Conservation (phyloP, 2,113 vertebrate genomes). For the Ciconia maguari region DNA sequence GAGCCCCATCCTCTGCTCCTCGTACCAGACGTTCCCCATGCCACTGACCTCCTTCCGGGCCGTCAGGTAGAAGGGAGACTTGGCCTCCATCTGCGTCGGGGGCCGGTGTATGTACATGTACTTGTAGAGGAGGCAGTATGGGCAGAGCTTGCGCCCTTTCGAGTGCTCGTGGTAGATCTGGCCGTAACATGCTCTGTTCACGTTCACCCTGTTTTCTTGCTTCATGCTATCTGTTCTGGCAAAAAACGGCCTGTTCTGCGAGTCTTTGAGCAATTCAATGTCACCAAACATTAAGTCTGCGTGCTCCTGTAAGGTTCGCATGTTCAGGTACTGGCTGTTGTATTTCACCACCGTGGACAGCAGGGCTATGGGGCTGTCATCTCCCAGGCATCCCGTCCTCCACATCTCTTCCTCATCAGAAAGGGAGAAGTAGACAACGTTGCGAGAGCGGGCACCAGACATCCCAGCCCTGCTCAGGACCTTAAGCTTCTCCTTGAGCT, state of each 20-base stretch:
- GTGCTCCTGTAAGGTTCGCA: slow-evolving; percentile 57
- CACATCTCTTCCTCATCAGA: slow-evolving; percentile 61
- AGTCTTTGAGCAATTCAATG: slow-evolving; percentile 61
- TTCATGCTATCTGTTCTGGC: slow-evolving; percentile 52
- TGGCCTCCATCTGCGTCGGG: slow-evolving; percentile 14
- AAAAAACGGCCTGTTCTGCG: slow-evolving; percentile 60
- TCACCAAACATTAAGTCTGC: slow-evolving; percentile 38
- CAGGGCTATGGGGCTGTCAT: slow-evolving; percentile 16
- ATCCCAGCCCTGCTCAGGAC: slow-evolving; percentile 61
- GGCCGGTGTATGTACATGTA: slow-evolving; percentile 48
- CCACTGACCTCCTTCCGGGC: slow-evolving; percentile 31
- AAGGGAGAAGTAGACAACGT: slow-evolving; percentile 54
- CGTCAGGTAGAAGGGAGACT: slow-evolving; percentile 42
- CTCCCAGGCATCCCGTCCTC: slow-evolving; percentile 53
- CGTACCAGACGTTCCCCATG: slow-evolving; percentile 11
- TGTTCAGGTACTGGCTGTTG: slow-evolving; percentile 68
- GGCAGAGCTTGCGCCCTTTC: slow-evolving; percentile 51
- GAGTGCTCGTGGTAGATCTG: slow-evolving; percentile 55
- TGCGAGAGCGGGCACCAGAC: slow-evolving; percentile 39
- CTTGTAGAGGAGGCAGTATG: slow-evolving; percentile 56
- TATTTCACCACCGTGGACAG: slow-evolving; percentile 63
- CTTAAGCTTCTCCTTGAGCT: slow-evolving; percentile 69
- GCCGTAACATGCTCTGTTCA: not conserved
- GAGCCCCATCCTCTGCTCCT: slow-evolving; percentile 64
- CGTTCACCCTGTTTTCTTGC: slow-evolving; percentile 43